Evolutionary conservation across 2,113 vertebrate species (phyloP).

Genomic region (Mastomys natalensis): DNA sequence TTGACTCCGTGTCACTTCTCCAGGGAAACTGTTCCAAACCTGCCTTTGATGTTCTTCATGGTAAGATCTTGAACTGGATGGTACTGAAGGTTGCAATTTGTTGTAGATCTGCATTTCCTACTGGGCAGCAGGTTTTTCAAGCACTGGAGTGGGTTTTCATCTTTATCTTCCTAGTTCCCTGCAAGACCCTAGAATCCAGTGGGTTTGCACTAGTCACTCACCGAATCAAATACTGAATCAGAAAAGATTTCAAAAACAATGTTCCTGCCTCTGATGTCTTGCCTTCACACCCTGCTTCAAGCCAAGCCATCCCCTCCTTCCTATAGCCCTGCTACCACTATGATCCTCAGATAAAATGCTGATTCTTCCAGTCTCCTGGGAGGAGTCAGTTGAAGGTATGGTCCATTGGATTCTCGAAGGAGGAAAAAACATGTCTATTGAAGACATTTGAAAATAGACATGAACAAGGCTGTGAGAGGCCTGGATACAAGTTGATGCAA

Average conservation of each 20-base stretch:
- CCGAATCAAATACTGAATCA: slow-evolving; percentile 12
- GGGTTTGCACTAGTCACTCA: background rate
- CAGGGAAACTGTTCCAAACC: background rate
- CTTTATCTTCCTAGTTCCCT: slow-evolving; percentile 20
- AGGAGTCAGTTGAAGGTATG: background rate
- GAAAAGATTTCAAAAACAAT: background rate
- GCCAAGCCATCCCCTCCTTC: background rate
- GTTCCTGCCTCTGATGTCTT: background rate
- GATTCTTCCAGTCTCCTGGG: background rate
- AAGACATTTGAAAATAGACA: slow-evolving; percentile 9
- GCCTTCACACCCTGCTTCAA: background rate
- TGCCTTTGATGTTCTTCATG: background rate
- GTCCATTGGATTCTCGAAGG: background rate
- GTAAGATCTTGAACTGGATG: background rate
- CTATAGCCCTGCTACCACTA: accelerated
- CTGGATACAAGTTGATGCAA: background rate
- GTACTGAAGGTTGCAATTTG: background rate
- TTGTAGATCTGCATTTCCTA: background rate
- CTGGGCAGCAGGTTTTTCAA: slow-evolving; percentile 28
- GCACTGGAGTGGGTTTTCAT: slow-evolving; percentile 9
- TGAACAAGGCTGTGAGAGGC: background rate
- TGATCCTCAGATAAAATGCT: background rate
- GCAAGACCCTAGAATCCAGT: background rate
- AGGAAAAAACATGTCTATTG: background rate
- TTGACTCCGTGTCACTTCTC: background rate